Base-by-base conservation (phyloP, 2,113 vertebrate genomes). In the Fulmarus glacialis region DNA sequence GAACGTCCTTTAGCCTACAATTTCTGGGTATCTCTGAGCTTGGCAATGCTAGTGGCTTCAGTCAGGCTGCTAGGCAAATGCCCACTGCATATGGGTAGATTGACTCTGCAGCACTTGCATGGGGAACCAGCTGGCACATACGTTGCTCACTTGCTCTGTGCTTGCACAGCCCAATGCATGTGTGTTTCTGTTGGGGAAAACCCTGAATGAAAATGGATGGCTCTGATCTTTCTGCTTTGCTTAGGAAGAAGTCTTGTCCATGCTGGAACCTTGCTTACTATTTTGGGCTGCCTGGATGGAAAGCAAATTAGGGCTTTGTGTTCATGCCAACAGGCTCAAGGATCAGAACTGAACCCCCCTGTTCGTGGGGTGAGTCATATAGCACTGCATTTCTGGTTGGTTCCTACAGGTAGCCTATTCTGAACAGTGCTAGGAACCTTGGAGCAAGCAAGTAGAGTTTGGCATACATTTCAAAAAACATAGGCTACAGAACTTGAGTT, bases 301-400 rank as follows among this genome's bases (percentile, higher is more conserved):
- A 58, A 34, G n/a, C 3, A 10, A 73, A 34, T 48, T 53, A 60
- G 30, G 43, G 34, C 34, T 83, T 80, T 1, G 0, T 66, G 34
- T 42, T 67, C 62, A 12, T 80, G 42, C 18, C 42, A 16, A 5
- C 16, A n/a, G 15, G 12, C 19, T 77, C 19, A 26, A 42, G n/a
- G 53, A 29, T 83, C 18, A 10, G 32, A 80, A 17, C 22, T 12
- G 48, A 53, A 11, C 0, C 1, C 0, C 9, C 1, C 14, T 47
- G 8, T 55, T 86, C 5, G 2, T 38, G 32, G 11, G 15, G 6
- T 21, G 40, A 79, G 17, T 71, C 11, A 0, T 8, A 15, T 3
- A 32, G 43, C 32, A 50, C 22, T 38, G 32, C 7, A 10, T 80
- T 75, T 52, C 47, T 83, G 17, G 9, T 52, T 1, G 0, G 9